Evolutionary conservation across 2,888 invertebrate species (phyloP), one percentile per base, ranked within the genome.

Genomic region (Pecten maximus): DNA sequence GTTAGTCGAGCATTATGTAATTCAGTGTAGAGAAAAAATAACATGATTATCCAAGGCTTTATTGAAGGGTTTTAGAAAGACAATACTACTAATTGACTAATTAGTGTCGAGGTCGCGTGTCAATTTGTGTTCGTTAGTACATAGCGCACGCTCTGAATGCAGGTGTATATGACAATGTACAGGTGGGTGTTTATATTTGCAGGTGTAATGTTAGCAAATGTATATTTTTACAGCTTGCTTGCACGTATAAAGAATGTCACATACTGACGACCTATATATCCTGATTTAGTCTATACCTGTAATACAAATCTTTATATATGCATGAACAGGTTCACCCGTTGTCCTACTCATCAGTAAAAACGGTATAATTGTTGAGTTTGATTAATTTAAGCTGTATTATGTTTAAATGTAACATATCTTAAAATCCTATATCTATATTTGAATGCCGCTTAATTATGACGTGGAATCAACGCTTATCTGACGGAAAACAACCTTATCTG

Each of bases 81-180:
- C 74, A 74, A 74, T 74, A 35, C 74, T 35, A 15, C 35, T 74
- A 74, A 74, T 74, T 74, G 74, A 74, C 74, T 74, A 74, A 74
- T 74, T 74, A 35, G 74, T 74, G 74, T 35, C 35, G 35, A 74
- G 74, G 74, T 74, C 74, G 74, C 74, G 74, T 74, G 74, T 74
- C 74, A 6, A 74, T 35, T 6, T 74, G 23, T 74, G 35, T 35
- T 74, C 74, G 15, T 74, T 74, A 74, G 74, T 74, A 74, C 74
- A 74, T 35, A 74, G 35, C 35, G 74, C 74, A 74, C 74, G 74
- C 74, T 74, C 35, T 23, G 35, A 74, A 74, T 74, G 74, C 74
- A 74, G 74, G 74, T 74, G 74, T 74, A 35, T 35, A 23, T 19
- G 35, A 28, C 28, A 28, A 35, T 74, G 35, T 28, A 35, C 74